Conservation (phyloP, 2,113 vertebrate species). For the Oryzias melastigma region DNA sequence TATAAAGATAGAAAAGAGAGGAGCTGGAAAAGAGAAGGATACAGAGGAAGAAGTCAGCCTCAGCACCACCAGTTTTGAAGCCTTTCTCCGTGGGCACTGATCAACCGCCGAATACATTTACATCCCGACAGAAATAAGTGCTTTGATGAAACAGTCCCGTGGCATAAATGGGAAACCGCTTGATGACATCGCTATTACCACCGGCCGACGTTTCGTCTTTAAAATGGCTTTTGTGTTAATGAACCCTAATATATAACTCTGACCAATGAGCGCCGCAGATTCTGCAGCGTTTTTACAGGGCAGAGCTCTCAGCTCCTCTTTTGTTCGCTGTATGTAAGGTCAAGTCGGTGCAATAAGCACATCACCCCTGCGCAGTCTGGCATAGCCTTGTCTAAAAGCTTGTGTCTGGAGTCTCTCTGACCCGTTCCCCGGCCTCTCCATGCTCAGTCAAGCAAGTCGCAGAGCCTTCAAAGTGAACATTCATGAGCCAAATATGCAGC, state of each 20-base stretch:
- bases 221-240: slow-evolving; percentile 48
- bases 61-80: slow-evolving; percentile 25
- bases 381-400: slow-evolving; percentile 58
- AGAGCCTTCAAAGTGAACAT: slow-evolving; percentile 60
- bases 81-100: slow-evolving; percentile 36
- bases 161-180: slow-evolving; percentile 31
- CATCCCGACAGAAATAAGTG: slow-evolving; percentile 53
- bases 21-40: slow-evolving; percentile 11
- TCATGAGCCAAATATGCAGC: slow-evolving; percentile 46
- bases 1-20: slow-evolving; percentile 71
- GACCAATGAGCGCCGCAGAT: slow-evolving; percentile 11
- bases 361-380: slow-evolving; percentile 37
- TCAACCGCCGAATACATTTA: slow-evolving; percentile 46
- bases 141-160: slow-evolving; percentile 41
- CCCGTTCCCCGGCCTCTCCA: slow-evolving; percentile 46
- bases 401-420: slow-evolving; percentile 50
- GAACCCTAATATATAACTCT: slow-evolving; percentile 45
- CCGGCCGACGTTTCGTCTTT: slow-evolving; percentile 33
- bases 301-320: slow-evolving; percentile 21
- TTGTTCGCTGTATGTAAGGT: slow-evolving; percentile 48
- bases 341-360: slow-evolving; percentile 44
- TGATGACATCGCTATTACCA: slow-evolving; percentile 47
- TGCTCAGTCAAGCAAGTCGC: slow-evolving; percentile 66
- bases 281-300: slow-evolving; percentile 36
- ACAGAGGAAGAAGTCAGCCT: slow-evolving; percentile 8